These are phyloP conservation scores for Centropus bengalensis DNA, from an alignment of 2,113 vertebrate genomes.

Conservation along the genomic window DNA sequence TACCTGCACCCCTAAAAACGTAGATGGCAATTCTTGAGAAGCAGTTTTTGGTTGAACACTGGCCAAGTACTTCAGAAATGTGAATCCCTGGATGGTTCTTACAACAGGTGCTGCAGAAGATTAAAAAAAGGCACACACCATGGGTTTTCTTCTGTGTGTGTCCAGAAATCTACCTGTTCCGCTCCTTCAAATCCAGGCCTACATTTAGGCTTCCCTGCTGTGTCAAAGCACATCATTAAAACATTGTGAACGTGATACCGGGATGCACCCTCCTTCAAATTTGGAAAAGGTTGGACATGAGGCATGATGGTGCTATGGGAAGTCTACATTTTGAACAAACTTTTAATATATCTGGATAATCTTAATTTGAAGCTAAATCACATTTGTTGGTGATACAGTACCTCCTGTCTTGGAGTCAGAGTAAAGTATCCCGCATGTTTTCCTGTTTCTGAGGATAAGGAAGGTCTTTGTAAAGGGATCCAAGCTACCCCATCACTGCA, in stretches of 20 bases:
- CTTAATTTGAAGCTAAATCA: not conserved
- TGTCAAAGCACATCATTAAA: not conserved
- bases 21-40: not conserved
- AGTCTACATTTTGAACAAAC: not conserved
- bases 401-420: not conserved
- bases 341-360: not conserved
- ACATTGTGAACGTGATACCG: not conserved
- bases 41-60: not conserved
- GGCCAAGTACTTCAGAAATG: not conserved
- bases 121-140: not conserved
- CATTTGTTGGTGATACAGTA: not conserved
- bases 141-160: not conserved
- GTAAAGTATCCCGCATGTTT: rapidly evolving
- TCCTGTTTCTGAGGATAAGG: not conserved
- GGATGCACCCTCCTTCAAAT: not conserved
- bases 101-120: not conserved
- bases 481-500: not conserved
- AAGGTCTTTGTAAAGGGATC: not conserved
- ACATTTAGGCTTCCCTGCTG: not conserved
- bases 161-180: not conserved
- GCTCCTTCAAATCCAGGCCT: not conserved
- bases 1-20: not conserved
- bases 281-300: not conserved
- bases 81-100: not conserved
- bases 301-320: rapidly evolving